Evolutionary conservation across 2,113 vertebrate genomes (phyloP).

Genomic region (Upupa epops): DNA sequence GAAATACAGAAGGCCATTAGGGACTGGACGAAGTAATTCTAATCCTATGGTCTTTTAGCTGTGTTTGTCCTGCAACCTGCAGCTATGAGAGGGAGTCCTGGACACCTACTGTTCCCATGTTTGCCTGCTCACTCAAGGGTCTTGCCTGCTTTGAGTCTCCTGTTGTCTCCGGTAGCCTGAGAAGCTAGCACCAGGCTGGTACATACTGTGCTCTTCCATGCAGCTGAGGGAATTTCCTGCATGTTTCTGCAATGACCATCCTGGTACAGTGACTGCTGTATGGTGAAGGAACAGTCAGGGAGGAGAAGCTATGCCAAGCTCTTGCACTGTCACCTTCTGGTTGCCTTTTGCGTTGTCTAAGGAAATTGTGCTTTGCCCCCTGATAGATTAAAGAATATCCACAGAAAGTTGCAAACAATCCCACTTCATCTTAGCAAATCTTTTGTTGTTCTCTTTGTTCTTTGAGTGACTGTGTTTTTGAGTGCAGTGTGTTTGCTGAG

Average conservation of each 20-base stretch:
- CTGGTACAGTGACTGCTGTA: neutral
- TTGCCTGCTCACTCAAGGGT: neutral
- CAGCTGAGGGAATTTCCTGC: neutral
- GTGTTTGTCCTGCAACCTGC: neutral
- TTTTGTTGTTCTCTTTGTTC: neutral
- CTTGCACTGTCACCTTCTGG: neutral
- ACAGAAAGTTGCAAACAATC: neutral
- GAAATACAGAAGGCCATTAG: neutral
- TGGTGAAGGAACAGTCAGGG: neutral
- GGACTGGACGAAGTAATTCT: neutral
- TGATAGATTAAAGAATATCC: neutral
- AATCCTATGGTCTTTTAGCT: neutral
- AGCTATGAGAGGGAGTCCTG: neutral
- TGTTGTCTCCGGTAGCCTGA: neutral
- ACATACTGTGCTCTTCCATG: fast-evolving
- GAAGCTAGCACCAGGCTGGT: neutral
- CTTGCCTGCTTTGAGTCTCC: neutral
- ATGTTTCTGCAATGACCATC: neutral
- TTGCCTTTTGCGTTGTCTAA: neutral
- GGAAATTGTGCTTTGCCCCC: neutral
- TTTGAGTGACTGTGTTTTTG: neutral
- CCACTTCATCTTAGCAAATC: neutral
- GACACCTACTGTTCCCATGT: fast-evolving
- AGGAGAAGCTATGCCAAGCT: neutral
- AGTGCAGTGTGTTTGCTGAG: neutral